phyloP scores from a whole-genome alignment of 2,888 invertebrate genomes.

The Callyntrura sp. region DNA sequence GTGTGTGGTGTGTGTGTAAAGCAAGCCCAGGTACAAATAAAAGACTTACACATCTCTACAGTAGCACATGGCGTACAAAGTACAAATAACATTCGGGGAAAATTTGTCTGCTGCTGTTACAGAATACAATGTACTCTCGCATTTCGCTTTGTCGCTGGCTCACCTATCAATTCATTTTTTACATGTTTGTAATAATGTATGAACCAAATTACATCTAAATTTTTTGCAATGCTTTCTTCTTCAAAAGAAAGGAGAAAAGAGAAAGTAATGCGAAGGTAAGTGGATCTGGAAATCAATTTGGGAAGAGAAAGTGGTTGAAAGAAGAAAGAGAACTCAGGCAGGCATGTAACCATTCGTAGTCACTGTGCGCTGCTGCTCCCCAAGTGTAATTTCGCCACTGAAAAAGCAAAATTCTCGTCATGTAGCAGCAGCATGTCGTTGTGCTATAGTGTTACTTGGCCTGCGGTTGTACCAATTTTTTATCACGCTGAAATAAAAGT shows the following conservation, averaged over 20 bases:
- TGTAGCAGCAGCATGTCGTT: conserved; percentile 8
- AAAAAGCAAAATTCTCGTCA: conserved; percentile 64
- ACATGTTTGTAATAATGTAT: conserved; percentile 64
- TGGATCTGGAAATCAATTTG: conserved; percentile 69
- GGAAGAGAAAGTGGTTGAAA: conserved; percentile 50
- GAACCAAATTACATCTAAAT: conserved; percentile 69
- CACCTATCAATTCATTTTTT: conserved; percentile 54
- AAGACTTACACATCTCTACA: not conserved
- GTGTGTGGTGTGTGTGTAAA: not conserved
- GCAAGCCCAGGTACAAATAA: not conserved
- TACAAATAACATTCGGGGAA: conserved; percentile 30
- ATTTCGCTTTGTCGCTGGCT: conserved; percentile 20
- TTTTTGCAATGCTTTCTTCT: conserved; percentile 66
- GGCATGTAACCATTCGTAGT: conserved; percentile 25
- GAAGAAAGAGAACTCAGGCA: conserved; percentile 22
- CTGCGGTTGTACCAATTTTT: conserved; percentile 57
- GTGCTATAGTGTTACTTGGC: conserved; percentile 44
- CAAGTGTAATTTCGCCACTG: conserved; percentile 37
- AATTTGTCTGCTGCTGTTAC: conserved; percentile 38
- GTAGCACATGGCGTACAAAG: not conserved
- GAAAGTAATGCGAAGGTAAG: conserved; percentile 71
- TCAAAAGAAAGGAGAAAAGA: conserved; percentile 22
- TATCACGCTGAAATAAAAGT: conserved; percentile 70
- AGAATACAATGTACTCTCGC: not conserved
- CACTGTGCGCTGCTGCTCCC: not conserved